phyloP scores from a whole-genome alignment of 2,113 vertebrate genomes.

The Amphilophus citrinellus region DNA sequence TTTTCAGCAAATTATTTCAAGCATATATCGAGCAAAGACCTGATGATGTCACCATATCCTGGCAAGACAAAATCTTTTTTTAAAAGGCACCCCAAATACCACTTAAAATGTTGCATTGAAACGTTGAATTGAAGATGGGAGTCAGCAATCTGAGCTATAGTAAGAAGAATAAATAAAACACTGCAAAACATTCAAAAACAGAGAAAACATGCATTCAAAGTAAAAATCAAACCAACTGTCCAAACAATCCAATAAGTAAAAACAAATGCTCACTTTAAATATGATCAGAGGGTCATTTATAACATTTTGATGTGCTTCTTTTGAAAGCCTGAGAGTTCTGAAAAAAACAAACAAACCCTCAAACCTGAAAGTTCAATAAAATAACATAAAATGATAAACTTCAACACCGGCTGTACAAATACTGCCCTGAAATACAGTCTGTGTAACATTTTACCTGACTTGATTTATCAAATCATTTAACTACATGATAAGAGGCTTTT shows the following conservation, averaged over 20 bases:
- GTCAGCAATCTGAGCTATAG: neutral
- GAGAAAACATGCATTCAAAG: slow-evolving; percentile 4
- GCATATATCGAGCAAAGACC: neutral
- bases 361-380: neutral
- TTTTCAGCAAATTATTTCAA: neutral
- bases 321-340: neutral
- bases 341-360: no score
- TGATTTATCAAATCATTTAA: neutral
- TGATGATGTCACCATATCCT: neutral
- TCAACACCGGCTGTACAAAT: neutral
- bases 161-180: slow-evolving; percentile 37
- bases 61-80: neutral
- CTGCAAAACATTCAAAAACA: neutral
- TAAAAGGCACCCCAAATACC: neutral
- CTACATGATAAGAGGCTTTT: neutral
- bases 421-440: slow-evolving; percentile 8
- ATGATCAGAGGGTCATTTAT: neutral
- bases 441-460: neutral
- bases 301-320: neutral
- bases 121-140: neutral
- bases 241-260: neutral
- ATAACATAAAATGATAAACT: neutral
- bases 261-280: neutral
- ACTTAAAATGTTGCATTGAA: neutral
- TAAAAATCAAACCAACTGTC: neutral